Base-by-base conservation (phyloP, 2,113 vertebrate species). In the Grammomys surdaster region DNA sequence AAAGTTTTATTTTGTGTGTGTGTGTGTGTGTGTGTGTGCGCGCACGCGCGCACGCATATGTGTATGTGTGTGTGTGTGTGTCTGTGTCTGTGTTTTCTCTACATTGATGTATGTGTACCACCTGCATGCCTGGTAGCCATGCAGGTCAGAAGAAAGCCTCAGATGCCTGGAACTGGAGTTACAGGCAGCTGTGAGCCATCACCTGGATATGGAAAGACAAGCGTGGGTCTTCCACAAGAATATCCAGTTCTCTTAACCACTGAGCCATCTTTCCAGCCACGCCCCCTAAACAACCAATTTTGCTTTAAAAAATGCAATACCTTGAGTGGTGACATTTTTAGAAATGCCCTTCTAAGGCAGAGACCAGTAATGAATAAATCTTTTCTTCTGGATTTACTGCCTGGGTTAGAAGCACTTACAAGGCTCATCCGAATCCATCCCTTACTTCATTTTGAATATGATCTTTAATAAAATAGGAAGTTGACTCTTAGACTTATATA, bases 391-490 rank as follows among this genome's bases (percentile, higher is more conserved):
- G 40, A 31, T 14, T 77, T 46, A 10, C 48, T n/a, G 19, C 69
- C 54, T 72, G 67, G 36, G 4, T 0, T 85, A 20, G 20, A 24
- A n/a, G 5, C 20, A 24, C 12, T 54, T 80, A 3, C 20, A 90
- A 58, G 40, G 19, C 51, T 43, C 36, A 76, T 11, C 31, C 63
- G 40, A 48, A 85, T 80, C 24, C 36, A 63, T 86, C 78, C 33
- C 8, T 78, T n/a, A 20, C 28, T 81, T 91, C 77, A 80, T 36
- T 73, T 93, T 90, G 28, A 77, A 48, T 67, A 22, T 60, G 65
- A 70, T 36, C 80, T 92, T 51, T 94, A 72, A 86, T 63, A 46
- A 91, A 95, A 87, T n/a, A 77, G 48, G 33, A 70, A 90, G 22
- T 73, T 95, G 65, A 13, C 28, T 51, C 2, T 91, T 48, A 81